Evolutionary conservation across 2,888 invertebrate species (phyloP).

Genomic region (Cotesia congregata): DNA sequence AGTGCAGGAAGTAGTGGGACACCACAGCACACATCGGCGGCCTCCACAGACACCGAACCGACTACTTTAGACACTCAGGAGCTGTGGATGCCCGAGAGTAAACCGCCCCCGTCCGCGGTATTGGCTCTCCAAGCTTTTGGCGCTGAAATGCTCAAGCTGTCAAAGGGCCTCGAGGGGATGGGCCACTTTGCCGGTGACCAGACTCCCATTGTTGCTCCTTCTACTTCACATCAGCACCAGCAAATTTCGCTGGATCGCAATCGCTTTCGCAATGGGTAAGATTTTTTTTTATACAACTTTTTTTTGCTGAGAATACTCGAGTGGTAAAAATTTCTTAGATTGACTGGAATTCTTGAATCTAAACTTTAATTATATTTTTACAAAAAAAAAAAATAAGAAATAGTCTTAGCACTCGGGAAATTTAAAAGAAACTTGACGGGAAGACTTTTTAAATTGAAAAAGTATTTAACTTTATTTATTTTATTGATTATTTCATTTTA

Average conservation of each 20-base stretch:
- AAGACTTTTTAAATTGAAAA: neutral
- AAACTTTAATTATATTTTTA: too few relatives aligned
- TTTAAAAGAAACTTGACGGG: neutral
- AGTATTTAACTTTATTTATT: neutral
- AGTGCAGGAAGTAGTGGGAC: conserved; percentile 64
- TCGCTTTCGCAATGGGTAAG: conserved; percentile 26
- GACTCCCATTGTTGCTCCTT: conserved; percentile 45
- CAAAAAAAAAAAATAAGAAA: too few relatives aligned
- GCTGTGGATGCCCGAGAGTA: conserved; percentile 82
- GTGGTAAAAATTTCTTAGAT: neutral
- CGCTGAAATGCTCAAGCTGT: conserved; percentile 87
- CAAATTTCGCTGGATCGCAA: conserved; percentile 28
- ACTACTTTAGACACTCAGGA: conserved; percentile 88
- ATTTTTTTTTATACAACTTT: neutral
- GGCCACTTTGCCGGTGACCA: conserved; percentile 57
- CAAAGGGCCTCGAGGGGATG: conserved; percentile 84
- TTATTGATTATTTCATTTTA: too few relatives aligned
- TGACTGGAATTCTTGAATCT: too few relatives aligned
- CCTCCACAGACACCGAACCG: conserved; percentile 87
- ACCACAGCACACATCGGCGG: conserved; percentile 80
- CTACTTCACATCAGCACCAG: conserved; percentile 47
- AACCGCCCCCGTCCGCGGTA: conserved; percentile 86
- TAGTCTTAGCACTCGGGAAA: too few relatives aligned
- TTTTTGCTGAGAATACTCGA: neutral
- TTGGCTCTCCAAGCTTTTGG: conserved; percentile 89